Evolutionary conservation across 2,888 invertebrate genomes (phyloP).

Genomic region (Lasioglossum figueresi): DNA sequence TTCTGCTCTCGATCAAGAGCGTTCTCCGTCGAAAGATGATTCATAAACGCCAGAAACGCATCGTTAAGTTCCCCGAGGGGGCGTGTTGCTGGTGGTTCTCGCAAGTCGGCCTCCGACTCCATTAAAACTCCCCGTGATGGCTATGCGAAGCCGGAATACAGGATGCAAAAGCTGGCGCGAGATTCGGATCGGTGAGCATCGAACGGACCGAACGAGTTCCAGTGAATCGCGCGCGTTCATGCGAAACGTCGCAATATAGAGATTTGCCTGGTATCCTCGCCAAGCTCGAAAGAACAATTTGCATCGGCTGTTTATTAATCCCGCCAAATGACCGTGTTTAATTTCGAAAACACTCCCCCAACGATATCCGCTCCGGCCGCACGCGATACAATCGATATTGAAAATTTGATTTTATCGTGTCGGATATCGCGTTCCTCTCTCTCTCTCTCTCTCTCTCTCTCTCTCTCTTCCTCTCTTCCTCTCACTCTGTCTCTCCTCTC

Average conservation of each 20-base stretch:
- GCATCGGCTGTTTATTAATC: conserved; percentile 47
- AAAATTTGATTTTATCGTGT: conserved; percentile 29
- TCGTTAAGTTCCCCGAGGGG: no score
- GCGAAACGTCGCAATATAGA: conserved; percentile 23
- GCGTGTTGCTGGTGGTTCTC: no score
- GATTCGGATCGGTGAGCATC: neutral
- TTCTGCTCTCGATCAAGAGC: no score
- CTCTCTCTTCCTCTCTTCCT: no score
- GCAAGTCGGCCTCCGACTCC: neutral
- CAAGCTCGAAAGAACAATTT: conserved; percentile 20
- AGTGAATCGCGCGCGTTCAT: conserved; percentile 3
- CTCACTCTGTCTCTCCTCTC: neutral
- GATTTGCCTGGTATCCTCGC: conserved; percentile 5
- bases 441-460: neutral
- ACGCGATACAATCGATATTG: conserved; percentile 27
- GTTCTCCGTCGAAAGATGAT: no score
- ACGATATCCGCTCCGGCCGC: conserved; percentile 12
- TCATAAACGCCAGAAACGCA: no score
- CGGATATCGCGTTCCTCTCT: neutral
- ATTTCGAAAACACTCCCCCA: conserved; percentile 41
- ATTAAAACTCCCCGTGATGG: neutral
- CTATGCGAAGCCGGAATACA: neutral
- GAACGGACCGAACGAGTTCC: neutral
- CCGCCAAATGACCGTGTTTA: conserved; percentile 39
- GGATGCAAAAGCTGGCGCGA: neutral